Evolutionary conservation across 2,113 vertebrate species (phyloP).

Genomic region (Ophthalmolycus amberensis): DNA sequence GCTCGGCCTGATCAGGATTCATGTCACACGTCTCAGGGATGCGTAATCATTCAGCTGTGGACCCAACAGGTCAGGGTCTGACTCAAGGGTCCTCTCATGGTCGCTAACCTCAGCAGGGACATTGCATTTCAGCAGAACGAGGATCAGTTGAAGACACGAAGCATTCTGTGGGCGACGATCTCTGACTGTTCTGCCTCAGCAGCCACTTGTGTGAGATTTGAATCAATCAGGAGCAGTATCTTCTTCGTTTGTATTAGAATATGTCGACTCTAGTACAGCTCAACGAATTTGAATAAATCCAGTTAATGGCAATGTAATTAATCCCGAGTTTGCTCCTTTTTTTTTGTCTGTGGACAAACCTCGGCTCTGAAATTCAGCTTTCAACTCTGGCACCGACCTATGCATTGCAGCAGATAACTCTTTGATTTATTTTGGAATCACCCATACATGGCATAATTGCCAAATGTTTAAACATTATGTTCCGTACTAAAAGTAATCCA

Average conservation of each 20-base stretch:
- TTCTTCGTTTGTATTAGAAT: constrained; percentile 1
- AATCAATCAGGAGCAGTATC: constrained; percentile 18
- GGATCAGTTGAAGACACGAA: constrained; percentile 46
- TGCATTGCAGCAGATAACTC: not conserved
- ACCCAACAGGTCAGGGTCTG: constrained; percentile 64
- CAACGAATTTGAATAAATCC: constrained; percentile 10
- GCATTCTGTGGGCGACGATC: constrained; percentile 34
- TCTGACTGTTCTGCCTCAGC: constrained; percentile 33
- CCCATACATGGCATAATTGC: not conserved
- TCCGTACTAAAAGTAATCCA: not conserved
- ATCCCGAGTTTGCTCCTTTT: not conserved
- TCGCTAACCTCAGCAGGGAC: constrained; percentile 58
- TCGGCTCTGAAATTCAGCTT: not conserved
- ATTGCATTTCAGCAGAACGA: constrained; percentile 52
- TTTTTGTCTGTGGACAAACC: not conserved
- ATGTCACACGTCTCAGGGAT: constrained; percentile 43
- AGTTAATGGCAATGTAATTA: not conserved
- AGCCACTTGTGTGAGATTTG: constrained; percentile 24
- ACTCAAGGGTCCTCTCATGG: constrained; percentile 71
- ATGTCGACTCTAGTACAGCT: not conserved
- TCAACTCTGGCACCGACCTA: not conserved
- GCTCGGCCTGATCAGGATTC: constrained; percentile 67
- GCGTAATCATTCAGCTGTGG: constrained; percentile 54
- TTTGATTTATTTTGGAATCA: not conserved
- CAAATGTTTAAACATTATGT: not conserved